Conservation (phyloP, 1,140 invertebrate genomes). For the Riptortus pedestris region DNA sequence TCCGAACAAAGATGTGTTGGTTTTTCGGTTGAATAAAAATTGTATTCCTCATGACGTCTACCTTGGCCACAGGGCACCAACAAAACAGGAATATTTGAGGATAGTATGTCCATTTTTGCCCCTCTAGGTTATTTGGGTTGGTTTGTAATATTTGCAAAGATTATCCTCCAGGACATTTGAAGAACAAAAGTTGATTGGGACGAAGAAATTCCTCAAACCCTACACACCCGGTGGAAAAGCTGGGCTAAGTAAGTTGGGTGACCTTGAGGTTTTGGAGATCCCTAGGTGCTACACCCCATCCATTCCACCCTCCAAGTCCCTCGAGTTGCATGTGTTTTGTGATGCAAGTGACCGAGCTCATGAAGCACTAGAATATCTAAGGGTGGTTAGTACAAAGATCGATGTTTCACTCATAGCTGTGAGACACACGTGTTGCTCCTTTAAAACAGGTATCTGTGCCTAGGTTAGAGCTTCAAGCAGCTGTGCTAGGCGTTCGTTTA, state of each 20-base stretch:
- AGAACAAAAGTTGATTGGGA: neutral
- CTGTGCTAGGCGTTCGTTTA: neutral
- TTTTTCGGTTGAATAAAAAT: too few species aligned
- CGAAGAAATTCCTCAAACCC: too few species aligned
- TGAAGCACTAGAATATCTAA: too few species aligned
- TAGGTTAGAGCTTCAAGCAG: neutral
- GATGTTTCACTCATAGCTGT: too few species aligned
- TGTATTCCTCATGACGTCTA: too few species aligned
- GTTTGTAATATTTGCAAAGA: too few species aligned
- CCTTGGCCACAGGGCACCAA: neutral
- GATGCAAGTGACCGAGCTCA: too few species aligned
- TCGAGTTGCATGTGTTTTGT: neutral
- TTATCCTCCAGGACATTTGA: neutral
- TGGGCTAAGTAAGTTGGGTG: neutral
- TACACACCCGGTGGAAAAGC: too few species aligned
- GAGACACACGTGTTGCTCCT: neutral
- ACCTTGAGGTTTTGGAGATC: neutral
- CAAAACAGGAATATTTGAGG: neutral
- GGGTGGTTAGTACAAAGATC: too few species aligned
- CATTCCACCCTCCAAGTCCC: neutral
- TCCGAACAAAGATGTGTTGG: neutral
- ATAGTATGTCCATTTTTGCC: neutral
- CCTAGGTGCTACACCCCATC: neutral
- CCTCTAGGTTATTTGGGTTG: neutral
- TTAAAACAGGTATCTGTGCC: neutral